These are phyloP conservation scores for Melanogrammus aeglefinus DNA, from an alignment of 2,797 vertebrate genomes.

Conservation along the genomic window DNA sequence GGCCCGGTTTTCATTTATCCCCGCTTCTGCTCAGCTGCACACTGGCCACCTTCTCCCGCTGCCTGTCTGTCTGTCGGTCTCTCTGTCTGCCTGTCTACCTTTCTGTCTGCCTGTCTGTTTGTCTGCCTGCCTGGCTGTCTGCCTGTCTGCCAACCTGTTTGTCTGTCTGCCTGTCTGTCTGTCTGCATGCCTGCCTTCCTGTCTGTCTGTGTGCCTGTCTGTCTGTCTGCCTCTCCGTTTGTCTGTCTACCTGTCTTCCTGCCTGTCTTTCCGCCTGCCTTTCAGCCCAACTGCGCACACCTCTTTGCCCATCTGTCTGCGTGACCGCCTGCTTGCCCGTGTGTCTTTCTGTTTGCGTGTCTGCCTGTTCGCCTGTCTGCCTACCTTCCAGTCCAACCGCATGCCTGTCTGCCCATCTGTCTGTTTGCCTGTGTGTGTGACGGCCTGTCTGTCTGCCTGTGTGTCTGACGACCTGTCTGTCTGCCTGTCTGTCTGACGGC, in stretches of 20 bases:
- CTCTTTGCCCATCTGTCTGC: background rate
- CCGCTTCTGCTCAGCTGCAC: constrained; percentile 21
- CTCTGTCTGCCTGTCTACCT: background rate
- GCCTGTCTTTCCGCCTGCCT: constrained; percentile 8
- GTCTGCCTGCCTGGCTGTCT: background rate
- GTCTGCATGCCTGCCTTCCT: background rate
- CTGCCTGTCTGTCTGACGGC: background rate
- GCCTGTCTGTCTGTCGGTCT: too few relatives aligned
- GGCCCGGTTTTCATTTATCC: too few relatives aligned
- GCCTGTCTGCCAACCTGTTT: too few relatives aligned
- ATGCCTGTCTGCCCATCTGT: background rate
- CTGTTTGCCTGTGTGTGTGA: background rate
- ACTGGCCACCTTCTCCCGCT: background rate
- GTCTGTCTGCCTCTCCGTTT: background rate
- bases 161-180: background rate
- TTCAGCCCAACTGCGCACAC: background rate
- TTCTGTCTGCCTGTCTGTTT: constrained; percentile 1
- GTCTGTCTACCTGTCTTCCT: background rate
- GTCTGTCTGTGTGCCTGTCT: background rate
- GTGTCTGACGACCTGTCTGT: background rate
- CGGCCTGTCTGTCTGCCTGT: background rate
- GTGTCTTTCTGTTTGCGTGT: too few relatives aligned
- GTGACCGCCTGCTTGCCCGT: too few relatives aligned
- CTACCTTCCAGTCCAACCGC: background rate
- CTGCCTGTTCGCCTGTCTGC: background rate